Conservation (phyloP, 2,797 vertebrate species). For the Sarcophilus harrisii region DNA sequence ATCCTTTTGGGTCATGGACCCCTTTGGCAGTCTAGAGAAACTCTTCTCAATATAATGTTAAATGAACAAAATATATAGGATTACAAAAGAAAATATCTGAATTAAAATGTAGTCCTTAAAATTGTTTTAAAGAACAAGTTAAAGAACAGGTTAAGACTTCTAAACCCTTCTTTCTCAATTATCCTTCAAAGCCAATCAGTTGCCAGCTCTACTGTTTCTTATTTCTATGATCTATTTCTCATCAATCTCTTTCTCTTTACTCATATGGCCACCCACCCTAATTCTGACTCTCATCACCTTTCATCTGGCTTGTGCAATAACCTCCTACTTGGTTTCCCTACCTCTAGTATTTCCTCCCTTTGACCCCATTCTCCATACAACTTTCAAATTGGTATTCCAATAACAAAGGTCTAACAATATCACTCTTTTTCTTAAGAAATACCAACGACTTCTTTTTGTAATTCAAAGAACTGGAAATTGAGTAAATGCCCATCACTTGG, state of each 20-base stretch:
- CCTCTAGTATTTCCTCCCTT: not conserved
- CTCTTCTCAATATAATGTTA: not conserved
- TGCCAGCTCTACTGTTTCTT: not conserved
- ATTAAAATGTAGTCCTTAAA: not conserved
- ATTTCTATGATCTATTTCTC: not conserved
- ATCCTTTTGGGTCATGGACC: not conserved
- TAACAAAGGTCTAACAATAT: not conserved
- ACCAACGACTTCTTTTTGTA: not conserved
- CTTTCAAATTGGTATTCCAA: not conserved
- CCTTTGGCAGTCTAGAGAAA: not conserved
- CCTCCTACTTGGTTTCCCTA: not conserved
- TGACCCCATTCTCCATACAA: not conserved
- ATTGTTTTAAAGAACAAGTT: not conserved
- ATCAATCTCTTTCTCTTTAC: not conserved
- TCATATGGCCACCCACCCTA: not conserved
- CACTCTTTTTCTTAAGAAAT: not conserved
- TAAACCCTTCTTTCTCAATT: too few relatives aligned
- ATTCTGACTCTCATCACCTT: not conserved
- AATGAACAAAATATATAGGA: not conserved
- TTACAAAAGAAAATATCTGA: not conserved
- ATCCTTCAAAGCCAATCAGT: not conserved
- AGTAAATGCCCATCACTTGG: too few relatives aligned
- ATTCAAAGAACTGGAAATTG: too few relatives aligned
- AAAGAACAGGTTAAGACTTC: not conserved
- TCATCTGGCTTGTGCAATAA: not conserved